A percentile compares a stretch with the other conserved stretches of the same genome.
These are phyloP conservation scores for Ctenopoma multispine DNA, from an alignment of 2,797 vertebrate species.

Conservation along the genomic window DNA sequence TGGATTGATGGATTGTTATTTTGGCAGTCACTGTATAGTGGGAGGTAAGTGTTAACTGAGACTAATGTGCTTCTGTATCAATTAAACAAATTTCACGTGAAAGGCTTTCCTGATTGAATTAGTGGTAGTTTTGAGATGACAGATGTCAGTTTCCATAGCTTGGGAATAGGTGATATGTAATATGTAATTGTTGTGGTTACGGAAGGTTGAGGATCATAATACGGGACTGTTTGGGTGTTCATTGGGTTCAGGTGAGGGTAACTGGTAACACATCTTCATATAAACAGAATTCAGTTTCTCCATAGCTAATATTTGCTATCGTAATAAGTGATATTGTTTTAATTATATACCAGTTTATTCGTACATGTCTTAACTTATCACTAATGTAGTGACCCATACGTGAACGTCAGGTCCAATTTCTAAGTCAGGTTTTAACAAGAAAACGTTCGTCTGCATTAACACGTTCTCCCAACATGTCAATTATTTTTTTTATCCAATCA, in stretches of 20 bases:
- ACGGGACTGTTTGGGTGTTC: too few relatives aligned
- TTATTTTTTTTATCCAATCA: constrained; percentile 29
- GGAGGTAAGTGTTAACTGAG: too few relatives aligned
- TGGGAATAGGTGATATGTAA: too few relatives aligned
- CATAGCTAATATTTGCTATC: background rate
- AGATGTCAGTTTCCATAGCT: too few relatives aligned
- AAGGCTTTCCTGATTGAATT: background rate
- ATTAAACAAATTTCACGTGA: background rate
- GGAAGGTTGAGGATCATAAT: too few relatives aligned
- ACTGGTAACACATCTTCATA: background rate
- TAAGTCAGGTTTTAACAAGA: fast-evolving
- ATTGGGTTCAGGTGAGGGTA: too few relatives aligned
- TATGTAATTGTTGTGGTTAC: too few relatives aligned
- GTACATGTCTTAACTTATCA: background rate
- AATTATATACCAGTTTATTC: background rate
- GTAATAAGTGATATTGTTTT: background rate
- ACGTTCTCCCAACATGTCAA: background rate
- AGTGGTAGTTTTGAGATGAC: too few relatives aligned
- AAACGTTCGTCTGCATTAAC: background rate
- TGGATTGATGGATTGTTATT: too few relatives aligned
- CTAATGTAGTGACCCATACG: too few relatives aligned
- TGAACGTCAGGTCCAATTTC: too few relatives aligned
- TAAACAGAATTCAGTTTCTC: background rate
- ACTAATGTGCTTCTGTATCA: background rate
- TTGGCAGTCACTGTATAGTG: background rate